These are phyloP conservation scores for Zaprionus vittiger DNA, from an alignment of 1,140 invertebrate genomes.

Conservation along the genomic window DNA sequence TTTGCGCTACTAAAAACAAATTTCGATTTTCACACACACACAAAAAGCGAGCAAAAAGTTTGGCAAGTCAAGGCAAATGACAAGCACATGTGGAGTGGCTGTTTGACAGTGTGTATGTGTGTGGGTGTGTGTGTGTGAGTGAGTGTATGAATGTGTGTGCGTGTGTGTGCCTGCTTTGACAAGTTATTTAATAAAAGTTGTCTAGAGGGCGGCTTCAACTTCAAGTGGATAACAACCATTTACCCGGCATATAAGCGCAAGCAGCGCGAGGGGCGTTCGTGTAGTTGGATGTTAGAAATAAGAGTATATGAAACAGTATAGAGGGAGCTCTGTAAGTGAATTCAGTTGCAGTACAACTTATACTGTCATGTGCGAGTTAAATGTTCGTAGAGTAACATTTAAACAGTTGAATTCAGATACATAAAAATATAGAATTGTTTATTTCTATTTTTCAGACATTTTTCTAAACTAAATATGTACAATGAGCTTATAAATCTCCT, in stretches of 20 bases:
- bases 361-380: too few species aligned
- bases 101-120: slow-evolving; percentile 10
- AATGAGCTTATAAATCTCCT: too few species aligned
- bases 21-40: slow-evolving; percentile 64
- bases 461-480: too few species aligned
- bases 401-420: not conserved
- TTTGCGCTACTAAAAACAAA: slow-evolving; percentile 46
- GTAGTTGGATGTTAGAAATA: not conserved
- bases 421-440: too few species aligned
- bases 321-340: not conserved
- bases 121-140: slow-evolving; percentile 40
- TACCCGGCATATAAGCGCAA: slow-evolving; percentile 20
- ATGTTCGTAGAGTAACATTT: too few species aligned
- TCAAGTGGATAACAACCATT: slow-evolving; percentile 42
- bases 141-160: slow-evolving; percentile 12
- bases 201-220: slow-evolving; percentile 48
- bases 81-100: slow-evolving; percentile 3
- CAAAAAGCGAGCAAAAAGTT: slow-evolving; percentile 53
- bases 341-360: too few species aligned
- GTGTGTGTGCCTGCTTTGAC: slow-evolving; percentile 60
- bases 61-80: slow-evolving; percentile 52
- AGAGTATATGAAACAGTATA: not conserved
- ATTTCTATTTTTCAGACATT: too few species aligned
- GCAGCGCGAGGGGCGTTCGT: not conserved
- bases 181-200: slow-evolving; percentile 79